Evolutionary conservation across 2,888 invertebrate genomes (phyloP).

Genomic region (Lathronympha strigana): DNA sequence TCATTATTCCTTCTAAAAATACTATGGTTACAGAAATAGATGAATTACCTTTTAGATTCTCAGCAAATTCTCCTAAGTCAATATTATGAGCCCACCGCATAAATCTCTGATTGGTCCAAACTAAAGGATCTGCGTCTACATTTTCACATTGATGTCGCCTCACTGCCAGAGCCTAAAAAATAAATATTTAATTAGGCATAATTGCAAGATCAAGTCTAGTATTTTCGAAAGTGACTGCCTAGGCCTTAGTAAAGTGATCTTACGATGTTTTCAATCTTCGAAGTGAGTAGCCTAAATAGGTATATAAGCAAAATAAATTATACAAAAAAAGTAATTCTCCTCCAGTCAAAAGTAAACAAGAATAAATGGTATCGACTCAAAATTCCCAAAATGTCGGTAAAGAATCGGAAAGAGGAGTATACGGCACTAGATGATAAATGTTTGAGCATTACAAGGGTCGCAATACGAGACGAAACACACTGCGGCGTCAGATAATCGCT

Average conservation of each 20-base stretch:
- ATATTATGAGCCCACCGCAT: constrained; percentile 97
- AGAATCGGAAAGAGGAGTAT: constrained; percentile 50
- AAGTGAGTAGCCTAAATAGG: not conserved
- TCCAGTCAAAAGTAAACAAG: constrained; percentile 47
- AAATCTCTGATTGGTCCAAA: constrained; percentile 98
- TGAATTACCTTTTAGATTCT: constrained; percentile 92
- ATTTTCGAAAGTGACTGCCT: no score
- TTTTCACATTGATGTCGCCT: constrained; percentile 94
- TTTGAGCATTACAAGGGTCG: constrained; percentile 60
- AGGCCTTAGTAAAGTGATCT: not conserved
- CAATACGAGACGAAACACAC: constrained; percentile 57
- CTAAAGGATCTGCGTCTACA: constrained; percentile 94
- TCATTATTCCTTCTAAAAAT: not conserved
- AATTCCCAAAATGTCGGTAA: constrained; percentile 55
- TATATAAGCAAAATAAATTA: not conserved
- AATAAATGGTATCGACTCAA: constrained; percentile 58
- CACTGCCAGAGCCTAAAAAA: constrained; percentile 90
- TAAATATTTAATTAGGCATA: not conserved
- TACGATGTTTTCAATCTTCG: not conserved
- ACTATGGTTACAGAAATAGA: not conserved
- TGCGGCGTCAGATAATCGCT: constrained; percentile 64
- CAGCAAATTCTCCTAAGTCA: constrained; percentile 96
- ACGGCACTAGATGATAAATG: constrained; percentile 68
- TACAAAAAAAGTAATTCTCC: constrained; percentile 18
- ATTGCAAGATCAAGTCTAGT: not conserved